phyloP scores from a whole-genome alignment of 1,140 invertebrate species.

The Diachasma alloeum region DNA sequence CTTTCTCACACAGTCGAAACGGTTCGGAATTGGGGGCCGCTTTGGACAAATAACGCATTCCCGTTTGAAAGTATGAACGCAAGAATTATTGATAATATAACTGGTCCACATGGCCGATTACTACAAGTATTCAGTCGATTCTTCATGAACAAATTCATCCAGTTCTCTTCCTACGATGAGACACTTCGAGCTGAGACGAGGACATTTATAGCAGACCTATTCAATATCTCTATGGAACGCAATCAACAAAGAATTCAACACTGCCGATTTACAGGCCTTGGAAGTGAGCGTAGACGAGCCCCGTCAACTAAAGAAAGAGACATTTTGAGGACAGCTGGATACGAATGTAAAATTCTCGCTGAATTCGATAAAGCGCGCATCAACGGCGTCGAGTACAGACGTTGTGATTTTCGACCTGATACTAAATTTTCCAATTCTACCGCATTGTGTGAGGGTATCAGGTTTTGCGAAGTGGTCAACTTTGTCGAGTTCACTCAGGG shows the following conservation, averaged over 20 bases:
- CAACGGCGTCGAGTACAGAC: background rate
- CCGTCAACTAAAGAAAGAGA: background rate
- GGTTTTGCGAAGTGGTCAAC: background rate
- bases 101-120: too few relatives aligned
- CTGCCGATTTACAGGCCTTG: background rate
- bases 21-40: too few relatives aligned
- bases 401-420: background rate
- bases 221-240: background rate
- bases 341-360: background rate
- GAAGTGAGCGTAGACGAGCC: background rate
- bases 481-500: background rate
- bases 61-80: too few relatives aligned
- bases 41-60: too few relatives aligned
- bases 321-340: background rate
- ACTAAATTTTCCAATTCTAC: background rate
- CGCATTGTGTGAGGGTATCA: background rate
- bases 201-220: background rate
- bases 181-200: background rate
- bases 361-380: background rate
- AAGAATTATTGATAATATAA: too few relatives aligned
- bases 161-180: too few relatives aligned
- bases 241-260: background rate
- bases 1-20: too few relatives aligned
- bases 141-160: too few relatives aligned
- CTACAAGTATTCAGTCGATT: too few relatives aligned